Percentiles rank a stretch among this genome's conserved stretches.
Conservation (phyloP, 2,797 vertebrate species). For the Phrynocephalus forsythii region DNA sequence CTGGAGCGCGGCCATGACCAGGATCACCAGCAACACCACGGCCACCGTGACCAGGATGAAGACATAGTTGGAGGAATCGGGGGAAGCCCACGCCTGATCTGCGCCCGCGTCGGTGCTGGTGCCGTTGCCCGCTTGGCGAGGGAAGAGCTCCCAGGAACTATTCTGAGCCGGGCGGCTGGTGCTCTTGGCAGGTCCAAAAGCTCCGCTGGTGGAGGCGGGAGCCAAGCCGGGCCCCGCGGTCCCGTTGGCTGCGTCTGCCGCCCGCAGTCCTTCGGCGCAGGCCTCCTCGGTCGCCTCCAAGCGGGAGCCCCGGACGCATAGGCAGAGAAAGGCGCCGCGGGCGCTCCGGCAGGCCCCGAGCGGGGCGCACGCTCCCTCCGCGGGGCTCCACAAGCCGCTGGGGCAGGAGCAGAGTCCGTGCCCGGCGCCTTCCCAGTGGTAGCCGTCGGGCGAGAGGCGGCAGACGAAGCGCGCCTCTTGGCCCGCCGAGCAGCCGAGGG, state of each 20-base stretch:
- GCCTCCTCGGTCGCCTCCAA: constrained; percentile 29
- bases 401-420: constrained; percentile 64
- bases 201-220: neutral
- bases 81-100: too few species aligned
- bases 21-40: constrained; percentile 77
- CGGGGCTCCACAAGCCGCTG: constrained; percentile 41
- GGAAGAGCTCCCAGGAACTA: neutral
- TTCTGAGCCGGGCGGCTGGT: neutral
- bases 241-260: neutral
- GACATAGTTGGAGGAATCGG: constrained; percentile 67
- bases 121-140: neutral
- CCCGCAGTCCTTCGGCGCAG: constrained; percentile 32
- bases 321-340: constrained; percentile 63
- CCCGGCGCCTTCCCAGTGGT: constrained; percentile 50
- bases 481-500: constrained; percentile 68
- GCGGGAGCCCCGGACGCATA: constrained; percentile 45
- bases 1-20: constrained; percentile 79
- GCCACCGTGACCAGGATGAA: constrained; percentile 81
- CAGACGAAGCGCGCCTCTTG: constrained; percentile 71
- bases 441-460: constrained; percentile 51
- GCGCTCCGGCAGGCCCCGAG: constrained; percentile 53
- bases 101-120: neutral
- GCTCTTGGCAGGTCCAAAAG: neutral
- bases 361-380: constrained; percentile 48
- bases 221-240: neutral